Evolutionary conservation across 2,113 vertebrate genomes (phyloP).

Genomic region (Panthera leo): DNA sequence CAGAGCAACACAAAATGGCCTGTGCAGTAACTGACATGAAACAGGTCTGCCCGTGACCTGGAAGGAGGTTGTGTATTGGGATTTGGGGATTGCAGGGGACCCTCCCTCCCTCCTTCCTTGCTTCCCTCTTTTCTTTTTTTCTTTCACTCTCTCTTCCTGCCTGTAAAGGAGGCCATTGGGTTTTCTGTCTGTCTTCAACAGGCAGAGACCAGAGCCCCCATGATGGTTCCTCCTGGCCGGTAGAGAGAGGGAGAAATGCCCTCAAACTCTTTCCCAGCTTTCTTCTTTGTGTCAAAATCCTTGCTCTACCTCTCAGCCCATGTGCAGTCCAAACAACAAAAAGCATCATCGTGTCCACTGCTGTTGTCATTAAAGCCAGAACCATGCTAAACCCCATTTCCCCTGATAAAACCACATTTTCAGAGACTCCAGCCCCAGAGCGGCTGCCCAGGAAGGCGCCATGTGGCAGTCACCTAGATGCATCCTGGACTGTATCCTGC

Average conservation of each 20-base stretch:
- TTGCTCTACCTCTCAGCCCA: not conserved
- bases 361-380: not conserved
- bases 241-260: not conserved
- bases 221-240: not conserved
- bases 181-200: not conserved
- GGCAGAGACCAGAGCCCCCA: not conserved
- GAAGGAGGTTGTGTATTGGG: not conserved
- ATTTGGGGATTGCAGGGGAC: rapidly evolving
- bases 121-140: not conserved
- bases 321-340: not conserved
- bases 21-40: not conserved
- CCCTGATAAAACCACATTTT: not conserved
- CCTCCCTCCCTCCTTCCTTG: too few species aligned
- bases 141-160: not conserved
- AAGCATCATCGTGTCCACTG: not conserved
- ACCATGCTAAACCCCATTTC: not conserved
- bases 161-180: not conserved
- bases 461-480: too few species aligned
- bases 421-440: not conserved
- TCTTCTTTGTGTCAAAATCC: not conserved
- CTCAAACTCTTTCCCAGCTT: not conserved
- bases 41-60: rapidly evolving
- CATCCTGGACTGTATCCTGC: not conserved
- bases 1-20: not conserved
- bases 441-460: rapidly evolving